Percentiles rank a stretch among this genome's conserved stretches.
Evolutionary conservation across 2,888 invertebrate species (phyloP).

Genomic region (Drosophila flavopinicola): DNA sequence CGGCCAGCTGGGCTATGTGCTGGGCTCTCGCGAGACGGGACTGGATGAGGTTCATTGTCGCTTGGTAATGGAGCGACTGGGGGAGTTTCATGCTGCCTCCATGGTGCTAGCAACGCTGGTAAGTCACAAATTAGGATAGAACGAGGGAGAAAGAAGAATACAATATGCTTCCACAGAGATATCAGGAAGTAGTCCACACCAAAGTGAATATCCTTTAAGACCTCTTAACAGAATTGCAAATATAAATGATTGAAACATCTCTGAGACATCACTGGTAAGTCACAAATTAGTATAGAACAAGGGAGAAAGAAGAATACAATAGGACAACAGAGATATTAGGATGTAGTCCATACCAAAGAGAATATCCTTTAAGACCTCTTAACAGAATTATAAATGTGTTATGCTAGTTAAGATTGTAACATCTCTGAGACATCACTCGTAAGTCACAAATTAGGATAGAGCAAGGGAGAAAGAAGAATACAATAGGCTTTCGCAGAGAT

Average conservation of each 20-base stretch:
- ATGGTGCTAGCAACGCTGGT: conserved; percentile 85
- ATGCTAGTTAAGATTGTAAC: too few species aligned
- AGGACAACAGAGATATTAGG: too few species aligned
- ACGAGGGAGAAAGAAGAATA: neutral
- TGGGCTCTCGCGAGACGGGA: conserved; percentile 85
- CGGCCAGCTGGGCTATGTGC: conserved; percentile 84
- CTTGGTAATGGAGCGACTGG: conserved; percentile 85
- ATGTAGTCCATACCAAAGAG: too few species aligned
- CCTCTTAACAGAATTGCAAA: too few species aligned
- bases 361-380: too few species aligned
- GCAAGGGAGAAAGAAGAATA: neutral
- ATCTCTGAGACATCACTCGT: conserved; percentile 86
- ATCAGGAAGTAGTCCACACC: too few species aligned
- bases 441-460: conserved; percentile 26
- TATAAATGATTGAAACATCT: too few species aligned
- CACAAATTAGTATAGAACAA: neutral
- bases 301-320: neutral
- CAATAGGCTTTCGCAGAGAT: too few species aligned
- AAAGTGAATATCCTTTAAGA: too few species aligned
- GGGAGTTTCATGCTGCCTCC: conserved; percentile 86
- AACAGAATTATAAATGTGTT: too few species aligned
- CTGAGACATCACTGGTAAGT: conserved; percentile 85
- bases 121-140: conserved; percentile 26
- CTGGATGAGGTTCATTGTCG: conserved; percentile 85
- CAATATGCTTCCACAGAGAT: too few species aligned